Conservation (phyloP, 2,113 vertebrate species). For the Jacana jacana region DNA sequence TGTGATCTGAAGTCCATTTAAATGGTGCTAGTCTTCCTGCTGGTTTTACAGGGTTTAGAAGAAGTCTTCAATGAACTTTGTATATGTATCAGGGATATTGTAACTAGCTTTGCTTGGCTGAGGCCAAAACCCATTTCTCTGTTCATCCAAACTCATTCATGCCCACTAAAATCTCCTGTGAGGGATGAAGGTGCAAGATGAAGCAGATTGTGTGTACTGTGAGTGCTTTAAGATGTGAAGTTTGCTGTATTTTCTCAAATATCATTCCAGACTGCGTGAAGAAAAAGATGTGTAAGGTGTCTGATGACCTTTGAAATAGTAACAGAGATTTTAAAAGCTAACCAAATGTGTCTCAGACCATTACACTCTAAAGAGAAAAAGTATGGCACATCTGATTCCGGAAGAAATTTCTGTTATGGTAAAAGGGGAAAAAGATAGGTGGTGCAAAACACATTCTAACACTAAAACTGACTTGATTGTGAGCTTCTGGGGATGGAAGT, state of each 20-base stretch:
- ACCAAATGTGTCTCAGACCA: neutral
- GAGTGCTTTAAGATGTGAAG: neutral
- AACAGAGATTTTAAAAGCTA: neutral
- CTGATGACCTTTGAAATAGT: neutral
- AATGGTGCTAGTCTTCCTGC: neutral
- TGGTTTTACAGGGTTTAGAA: neutral
- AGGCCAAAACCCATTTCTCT: neutral
- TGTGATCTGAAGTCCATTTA: neutral
- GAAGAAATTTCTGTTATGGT: neutral
- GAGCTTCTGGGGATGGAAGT: conserved; percentile 12
- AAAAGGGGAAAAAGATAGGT: neutral
- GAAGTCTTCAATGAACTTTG: neutral
- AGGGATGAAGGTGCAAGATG: neutral
- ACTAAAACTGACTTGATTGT: neutral
- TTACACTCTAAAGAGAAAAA: neutral
- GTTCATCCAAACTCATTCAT: neutral
- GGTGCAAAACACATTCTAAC: neutral
- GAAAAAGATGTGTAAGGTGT: neutral
- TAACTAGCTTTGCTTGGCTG: neutral
- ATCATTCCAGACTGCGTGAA: neutral
- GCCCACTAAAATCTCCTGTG: neutral
- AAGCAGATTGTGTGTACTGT: neutral
- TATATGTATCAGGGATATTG: neutral
- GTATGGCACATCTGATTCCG: neutral
- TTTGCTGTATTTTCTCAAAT: neutral